These are phyloP conservation scores for Arion vulgaris DNA, from an alignment of 1,140 invertebrate species.

Conservation along the genomic window DNA sequence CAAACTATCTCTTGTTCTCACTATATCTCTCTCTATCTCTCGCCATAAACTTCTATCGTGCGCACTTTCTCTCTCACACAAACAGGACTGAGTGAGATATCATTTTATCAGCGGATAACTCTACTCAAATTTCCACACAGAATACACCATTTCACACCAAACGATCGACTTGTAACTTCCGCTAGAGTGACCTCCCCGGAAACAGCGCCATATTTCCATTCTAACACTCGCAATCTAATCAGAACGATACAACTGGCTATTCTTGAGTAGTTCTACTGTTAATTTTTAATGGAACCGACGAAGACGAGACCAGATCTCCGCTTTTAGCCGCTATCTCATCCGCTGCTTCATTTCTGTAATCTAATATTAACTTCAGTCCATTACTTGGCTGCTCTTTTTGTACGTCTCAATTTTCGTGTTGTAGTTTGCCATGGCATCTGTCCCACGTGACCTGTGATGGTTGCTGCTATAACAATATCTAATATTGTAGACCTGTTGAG, in stretches of 20 bases:
- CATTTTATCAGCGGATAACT: neutral
- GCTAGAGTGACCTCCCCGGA: neutral
- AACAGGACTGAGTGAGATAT: neutral
- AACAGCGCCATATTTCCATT: neutral
- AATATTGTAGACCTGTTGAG: too few species aligned
- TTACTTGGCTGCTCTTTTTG: neutral
- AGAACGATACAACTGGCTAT: constrained; percentile 1
- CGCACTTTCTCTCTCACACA: too few species aligned
- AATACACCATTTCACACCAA: neutral
- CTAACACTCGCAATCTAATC: neutral
- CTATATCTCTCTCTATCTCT: too few species aligned
- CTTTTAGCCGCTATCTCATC: constrained; percentile 32
- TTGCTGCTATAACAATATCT: too few species aligned
- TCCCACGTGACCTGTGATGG: neutral
- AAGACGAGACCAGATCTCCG: neutral
- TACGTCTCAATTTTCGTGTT: neutral
- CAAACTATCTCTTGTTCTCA: too few species aligned
- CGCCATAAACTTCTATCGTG: too few species aligned
- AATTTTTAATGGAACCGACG: constrained; percentile 18
- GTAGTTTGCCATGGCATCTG: neutral
- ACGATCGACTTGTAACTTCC: neutral
- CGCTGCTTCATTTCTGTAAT: constrained; percentile 22
- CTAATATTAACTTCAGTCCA: constrained; percentile 28
- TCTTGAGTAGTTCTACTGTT: neutral
- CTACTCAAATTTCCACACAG: neutral